Evolutionary conservation across 2,888 invertebrate species (phyloP), one percentile per base, ranked within the genome.

Genomic region (Aelia acuminata): DNA sequence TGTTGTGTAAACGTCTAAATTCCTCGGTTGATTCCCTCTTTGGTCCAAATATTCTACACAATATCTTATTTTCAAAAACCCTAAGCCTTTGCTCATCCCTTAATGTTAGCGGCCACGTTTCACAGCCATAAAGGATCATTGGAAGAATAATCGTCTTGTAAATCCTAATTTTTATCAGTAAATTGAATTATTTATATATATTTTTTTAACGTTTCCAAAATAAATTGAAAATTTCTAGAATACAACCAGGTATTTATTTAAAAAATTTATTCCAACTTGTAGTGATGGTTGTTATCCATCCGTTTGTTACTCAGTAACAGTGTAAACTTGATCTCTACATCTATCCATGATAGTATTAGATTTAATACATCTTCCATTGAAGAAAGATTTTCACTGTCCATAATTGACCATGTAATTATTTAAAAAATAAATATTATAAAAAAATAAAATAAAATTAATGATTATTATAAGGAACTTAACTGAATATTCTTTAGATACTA

Each of bases 321-420:
- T 80, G 43, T 80, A 47, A 43, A 20, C 43, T 18, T 47, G 80
- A 80, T 80, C 80, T 80, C 80, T 80, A 70, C 18, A 80, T 80
- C 80, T 80, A 80, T 80, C 43, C 80, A 80, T 80, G 80, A 80
- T 80, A 80, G 80, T 80, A n/a, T 80, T 80, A 80, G 80, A 13
- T 47, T 80, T 80, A 43, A 80, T 43, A 80, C 39, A 80, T 80
- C 80, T 80, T 80, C 80, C 80, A 80, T 80, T 80, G 80, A 80
- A 80, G 80, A 80, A 80, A 80, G 39, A 80, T 43, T 80, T 39
- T 80, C 11, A 43, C 80, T 80, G 80, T 80, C 80, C 80, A 80
- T 80, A 43, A 80, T 43, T 80, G 84, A 49, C 49, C 31, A 84
- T 84, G 50, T 84, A 84, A 49, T 84, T 50, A 47, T n/a, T n/a